phyloP scores from a whole-genome alignment of 2,113 vertebrate genomes.

The Erpornis zantholeuca region DNA sequence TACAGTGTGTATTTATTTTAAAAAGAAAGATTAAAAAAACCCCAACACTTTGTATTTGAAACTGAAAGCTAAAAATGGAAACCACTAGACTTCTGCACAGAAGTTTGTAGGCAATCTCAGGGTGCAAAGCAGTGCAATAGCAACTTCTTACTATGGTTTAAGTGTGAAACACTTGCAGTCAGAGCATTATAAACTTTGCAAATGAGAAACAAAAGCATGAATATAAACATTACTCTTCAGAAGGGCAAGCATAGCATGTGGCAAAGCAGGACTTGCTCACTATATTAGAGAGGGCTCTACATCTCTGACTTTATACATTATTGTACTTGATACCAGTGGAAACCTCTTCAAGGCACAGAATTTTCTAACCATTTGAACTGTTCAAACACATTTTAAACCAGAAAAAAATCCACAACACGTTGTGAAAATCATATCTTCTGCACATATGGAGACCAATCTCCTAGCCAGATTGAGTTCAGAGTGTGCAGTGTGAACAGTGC shows the following conservation, averaged over 20 bases:
- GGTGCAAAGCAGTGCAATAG: background rate
- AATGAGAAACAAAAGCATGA: background rate
- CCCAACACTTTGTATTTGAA: background rate
- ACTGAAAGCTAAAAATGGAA: background rate
- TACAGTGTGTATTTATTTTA: background rate
- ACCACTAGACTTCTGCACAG: background rate
- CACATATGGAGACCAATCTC: background rate
- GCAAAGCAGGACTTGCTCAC: background rate
- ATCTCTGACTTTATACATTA: background rate
- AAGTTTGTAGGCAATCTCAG: background rate
- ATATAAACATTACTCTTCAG: background rate
- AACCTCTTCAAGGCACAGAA: background rate
- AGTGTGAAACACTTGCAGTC: background rate
- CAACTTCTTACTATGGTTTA: background rate
- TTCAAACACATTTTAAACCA: background rate
- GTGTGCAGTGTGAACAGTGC: background rate
- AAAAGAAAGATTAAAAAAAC: background rate
- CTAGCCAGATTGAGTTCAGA: background rate
- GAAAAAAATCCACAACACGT: background rate
- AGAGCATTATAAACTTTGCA: background rate
- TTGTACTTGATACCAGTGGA: background rate
- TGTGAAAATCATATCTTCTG: background rate
- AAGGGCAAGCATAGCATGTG: background rate
- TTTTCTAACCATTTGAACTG: background rate
- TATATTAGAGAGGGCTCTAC: background rate